Conservation (phyloP, 1,140 invertebrate species). For the Caenorhabditis remanei region DNA sequence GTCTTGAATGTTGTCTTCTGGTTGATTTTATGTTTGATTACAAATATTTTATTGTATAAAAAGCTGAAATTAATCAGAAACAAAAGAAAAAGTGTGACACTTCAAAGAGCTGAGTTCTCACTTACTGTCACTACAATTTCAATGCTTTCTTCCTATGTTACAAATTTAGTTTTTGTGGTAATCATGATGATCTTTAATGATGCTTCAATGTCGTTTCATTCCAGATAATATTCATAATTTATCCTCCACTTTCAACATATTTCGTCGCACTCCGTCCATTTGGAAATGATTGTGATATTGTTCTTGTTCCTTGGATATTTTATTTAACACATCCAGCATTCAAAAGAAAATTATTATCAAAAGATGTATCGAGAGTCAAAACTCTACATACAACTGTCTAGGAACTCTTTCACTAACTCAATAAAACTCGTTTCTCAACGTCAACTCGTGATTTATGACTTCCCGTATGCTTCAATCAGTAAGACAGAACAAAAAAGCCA, state of each 20-base stretch:
- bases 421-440: no score
- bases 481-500: no score
- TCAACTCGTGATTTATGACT: no score
- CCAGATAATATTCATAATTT: background rate
- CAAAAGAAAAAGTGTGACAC: background rate
- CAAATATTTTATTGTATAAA: background rate
- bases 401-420: no score
- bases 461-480: no score
- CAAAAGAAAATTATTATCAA: background rate
- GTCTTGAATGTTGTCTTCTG: background rate
- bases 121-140: background rate
- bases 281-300: background rate
- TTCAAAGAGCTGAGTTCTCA: background rate
- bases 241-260: background rate
- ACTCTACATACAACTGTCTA: constrained; percentile 22
- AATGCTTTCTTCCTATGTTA: background rate
- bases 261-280: background rate
- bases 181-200: background rate
- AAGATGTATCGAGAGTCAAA: background rate
- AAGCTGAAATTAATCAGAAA: background rate
- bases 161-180: background rate
- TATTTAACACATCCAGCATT: constrained; percentile 30
- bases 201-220: background rate
- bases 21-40: background rate
- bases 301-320: background rate